Evolutionary conservation across 2,888 invertebrate species (phyloP), one percentile per base, ranked within the genome.

Genomic region (Cephus pygmeus): DNA sequence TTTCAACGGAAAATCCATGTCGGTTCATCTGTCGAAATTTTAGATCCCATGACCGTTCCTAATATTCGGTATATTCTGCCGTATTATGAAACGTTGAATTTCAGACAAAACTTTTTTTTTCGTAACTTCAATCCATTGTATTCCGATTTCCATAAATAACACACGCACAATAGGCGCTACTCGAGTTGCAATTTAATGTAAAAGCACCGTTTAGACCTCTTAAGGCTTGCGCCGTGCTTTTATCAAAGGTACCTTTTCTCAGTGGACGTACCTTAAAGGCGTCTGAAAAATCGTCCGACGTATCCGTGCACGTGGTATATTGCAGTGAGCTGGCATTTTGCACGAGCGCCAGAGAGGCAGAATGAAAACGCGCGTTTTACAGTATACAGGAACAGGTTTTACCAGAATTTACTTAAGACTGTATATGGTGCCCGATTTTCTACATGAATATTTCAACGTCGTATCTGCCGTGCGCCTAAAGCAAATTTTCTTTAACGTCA

Each of bases 111-210:
- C 56, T 4, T 36, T 0, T 15, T 36, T 15, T 78, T 56, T 76
- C 81, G 80, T 77, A 80, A 80, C 77, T 75, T 73, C 77, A 73
- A 75, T 73, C 76, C 79, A 78, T 81, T 82, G 82, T 34, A 6
- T 34, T 30, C 40, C 12, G 33, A 31, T 34, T 71, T 40, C 15
- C 34, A 35, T 31, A 71, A 68, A 34, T 74, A 75, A 23, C 11
- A 33, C 2, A 11, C 31, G 11, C 31, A 23, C 80, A 69, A 82
- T 77, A 73, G 71, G 75, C 71, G 76, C 75, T 78, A 75, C 81
- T 78, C 80, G 69, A 80, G 79, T 77, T 76, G 80, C 78, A 74
- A 82, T 83, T 81, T 81, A 82, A 77, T 75, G 77, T 77, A 73
- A 75, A 79, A 79, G 31, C n/a, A 33, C 11, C 71, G 71, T 56